Conservation (phyloP, 1,140 invertebrate genomes). For the Lepidostoma basale region DNA sequence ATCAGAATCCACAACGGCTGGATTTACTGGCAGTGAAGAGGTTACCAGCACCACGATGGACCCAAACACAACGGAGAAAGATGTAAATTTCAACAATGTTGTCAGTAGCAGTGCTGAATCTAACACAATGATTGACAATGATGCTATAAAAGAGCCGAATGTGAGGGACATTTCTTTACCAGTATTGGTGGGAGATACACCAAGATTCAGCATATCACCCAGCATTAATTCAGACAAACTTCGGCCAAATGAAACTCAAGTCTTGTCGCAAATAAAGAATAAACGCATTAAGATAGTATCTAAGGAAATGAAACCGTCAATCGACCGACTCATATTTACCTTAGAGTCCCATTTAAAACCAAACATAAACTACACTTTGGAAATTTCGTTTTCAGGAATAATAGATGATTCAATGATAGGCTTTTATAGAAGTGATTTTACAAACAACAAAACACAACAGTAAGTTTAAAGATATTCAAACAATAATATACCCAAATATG, state of each 20-base stretch:
- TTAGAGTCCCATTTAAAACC: constrained; percentile 49
- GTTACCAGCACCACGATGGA: too few relatives aligned
- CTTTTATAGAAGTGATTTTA: constrained; percentile 76
- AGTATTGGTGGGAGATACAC: constrained; percentile 21
- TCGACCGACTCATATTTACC: constrained; percentile 45
- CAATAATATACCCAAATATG: too few relatives aligned
- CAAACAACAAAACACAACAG: constrained; percentile 53
- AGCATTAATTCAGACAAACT: not conserved
- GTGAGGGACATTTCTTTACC: too few relatives aligned
- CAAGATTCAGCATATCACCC: constrained; percentile 2
- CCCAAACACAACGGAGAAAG: too few relatives aligned
- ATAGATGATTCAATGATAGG: constrained; percentile 71
- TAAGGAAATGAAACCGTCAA: constrained; percentile 33
- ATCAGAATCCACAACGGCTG: not conserved
- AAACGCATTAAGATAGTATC: constrained; percentile 33
- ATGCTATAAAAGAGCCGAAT: too few relatives aligned
- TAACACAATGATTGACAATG: too few relatives aligned
- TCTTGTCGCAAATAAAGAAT: constrained; percentile 27
- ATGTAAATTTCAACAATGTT: too few relatives aligned
- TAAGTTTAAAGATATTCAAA: constrained; percentile 38
- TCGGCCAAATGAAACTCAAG: constrained; percentile 47
- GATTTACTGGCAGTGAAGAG: too few relatives aligned
- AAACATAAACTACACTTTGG: constrained; percentile 56
- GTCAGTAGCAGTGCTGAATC: too few relatives aligned
- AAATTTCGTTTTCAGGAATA: constrained; percentile 61